Conservation (phyloP, 2,797 vertebrate species). For the Enteromius afrohamiltoni region DNA sequence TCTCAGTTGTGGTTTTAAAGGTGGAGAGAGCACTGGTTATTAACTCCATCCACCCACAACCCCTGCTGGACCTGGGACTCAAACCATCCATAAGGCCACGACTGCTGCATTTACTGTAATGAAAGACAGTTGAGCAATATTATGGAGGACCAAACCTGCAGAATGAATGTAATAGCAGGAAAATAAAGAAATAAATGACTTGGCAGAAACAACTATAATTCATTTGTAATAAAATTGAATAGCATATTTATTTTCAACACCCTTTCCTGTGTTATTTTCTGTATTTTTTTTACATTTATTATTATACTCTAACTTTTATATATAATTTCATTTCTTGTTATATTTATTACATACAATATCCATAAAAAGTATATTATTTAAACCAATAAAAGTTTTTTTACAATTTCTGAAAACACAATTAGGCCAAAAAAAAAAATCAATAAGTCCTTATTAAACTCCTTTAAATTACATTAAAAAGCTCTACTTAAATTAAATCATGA, state of each 20-base stretch:
- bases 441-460: neutral
- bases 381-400: too few species aligned
- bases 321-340: neutral
- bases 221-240: neutral
- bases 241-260: neutral
- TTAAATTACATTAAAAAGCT: neutral
- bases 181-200: neutral
- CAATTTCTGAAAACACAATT: neutral
- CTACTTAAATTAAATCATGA: neutral
- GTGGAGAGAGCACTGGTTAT: too few species aligned
- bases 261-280: too few species aligned
- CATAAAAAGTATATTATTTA: neutral
- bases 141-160: neutral
- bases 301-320: neutral
- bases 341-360: neutral
- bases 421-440: neutral
- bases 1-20: too few species aligned
- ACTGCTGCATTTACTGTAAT: neutral
- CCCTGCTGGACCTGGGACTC: too few species aligned
- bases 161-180: neutral
- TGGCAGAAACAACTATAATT: neutral
- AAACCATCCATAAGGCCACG: too few species aligned
- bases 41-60: too few species aligned
- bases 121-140: neutral
- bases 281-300: neutral